Conservation (phyloP, 2,797 vertebrate species). For the Poecilia velifera region DNA sequence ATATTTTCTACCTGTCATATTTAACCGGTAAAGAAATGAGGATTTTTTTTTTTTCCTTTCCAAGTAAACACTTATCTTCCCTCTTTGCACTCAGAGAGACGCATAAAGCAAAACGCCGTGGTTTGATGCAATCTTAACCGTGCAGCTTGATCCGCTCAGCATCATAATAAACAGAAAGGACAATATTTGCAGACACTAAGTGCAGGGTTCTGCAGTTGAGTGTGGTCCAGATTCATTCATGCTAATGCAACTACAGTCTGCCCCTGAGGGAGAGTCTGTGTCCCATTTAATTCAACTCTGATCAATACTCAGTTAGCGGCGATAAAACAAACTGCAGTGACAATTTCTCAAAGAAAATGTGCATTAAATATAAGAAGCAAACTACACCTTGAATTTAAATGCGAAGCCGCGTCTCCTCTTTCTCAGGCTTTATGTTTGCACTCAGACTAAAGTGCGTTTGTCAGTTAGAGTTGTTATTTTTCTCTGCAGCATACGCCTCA, state of each 20-base stretch:
- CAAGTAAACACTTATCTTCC: conserved; percentile 20
- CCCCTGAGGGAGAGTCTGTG: conserved; percentile 39
- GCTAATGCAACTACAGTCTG: conserved; percentile 14
- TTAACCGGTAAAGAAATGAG: conserved; percentile 12
- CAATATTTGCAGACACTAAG: conserved; percentile 43
- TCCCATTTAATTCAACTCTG: conserved; percentile 40
- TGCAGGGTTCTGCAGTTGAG: conserved; percentile 40
- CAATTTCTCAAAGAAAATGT: conserved; percentile 46
- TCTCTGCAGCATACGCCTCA: conserved; percentile 76
- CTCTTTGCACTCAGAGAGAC: conserved; percentile 9
- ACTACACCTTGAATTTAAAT: conserved; percentile 66
- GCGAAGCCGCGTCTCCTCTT: conserved; percentile 50
- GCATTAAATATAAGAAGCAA: conserved; percentile 48
- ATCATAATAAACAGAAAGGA: conserved; percentile 34
- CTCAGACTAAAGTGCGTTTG: conserved; percentile 78
- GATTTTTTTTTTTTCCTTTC: neutral
- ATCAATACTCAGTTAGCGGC: conserved; percentile 63
- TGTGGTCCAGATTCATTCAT: conserved; percentile 41
- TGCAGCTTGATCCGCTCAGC: conserved; percentile 24
- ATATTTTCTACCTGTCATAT: neutral
- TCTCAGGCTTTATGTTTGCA: conserved; percentile 58
- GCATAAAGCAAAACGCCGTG: neutral
- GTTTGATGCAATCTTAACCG: conserved; percentile 33
- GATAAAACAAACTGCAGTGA: conserved; percentile 42
- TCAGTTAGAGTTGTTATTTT: conserved; percentile 78